Evolutionary conservation across 2,113 vertebrate genomes (phyloP), one percentile per base, ranked within the genome.

Genomic region (Amazona guildingii): DNA sequence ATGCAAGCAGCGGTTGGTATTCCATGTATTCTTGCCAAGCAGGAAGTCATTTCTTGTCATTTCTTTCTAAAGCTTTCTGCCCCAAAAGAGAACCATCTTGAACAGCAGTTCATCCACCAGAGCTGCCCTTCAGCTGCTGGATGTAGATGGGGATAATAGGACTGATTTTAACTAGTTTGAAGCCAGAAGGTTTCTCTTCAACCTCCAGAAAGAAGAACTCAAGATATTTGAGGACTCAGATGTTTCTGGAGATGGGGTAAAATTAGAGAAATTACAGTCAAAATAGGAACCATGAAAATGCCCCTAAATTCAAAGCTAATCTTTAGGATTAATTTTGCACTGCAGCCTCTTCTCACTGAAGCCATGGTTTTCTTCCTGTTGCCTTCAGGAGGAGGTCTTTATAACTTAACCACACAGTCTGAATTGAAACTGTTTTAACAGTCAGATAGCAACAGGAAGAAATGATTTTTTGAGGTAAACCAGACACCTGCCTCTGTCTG

Each of bases 121-220:
- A 51, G 55, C 91, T 11, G 88, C 98, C 23, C 95, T 98, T 73
- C 95, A 95, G 13, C 75, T 97, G 87, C 76, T 97, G n/a, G 96
- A 96, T 2, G 3, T 88, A 57, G 85, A 96, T 0, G 62, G 96
- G 18, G 81, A 94, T 16, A 46, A 67, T 10, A 90, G 35, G 31
- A 94, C 95, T 23, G 59, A 63, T 23, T 66, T 67, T 5, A 21
- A 28, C 0, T 23, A 93, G 74, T 97, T 97, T 63, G 33, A 82
- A 55, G 82, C 44, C 28, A 97, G 88, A 37, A 79, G 87, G 39
- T 98, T 98, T 90, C 97, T 98, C 76, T 98, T 98, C 83, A 97
- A 96, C 64, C 72, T 98, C 69, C 95, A 94, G 48, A 95, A 94
- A 29, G 70, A 94, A 23, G 55, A 95, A 17, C 66, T 97, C 44